These are phyloP conservation scores for Poliocrania exsul DNA, from an alignment of 2,797 vertebrate species.

Conservation along the genomic window DNA sequence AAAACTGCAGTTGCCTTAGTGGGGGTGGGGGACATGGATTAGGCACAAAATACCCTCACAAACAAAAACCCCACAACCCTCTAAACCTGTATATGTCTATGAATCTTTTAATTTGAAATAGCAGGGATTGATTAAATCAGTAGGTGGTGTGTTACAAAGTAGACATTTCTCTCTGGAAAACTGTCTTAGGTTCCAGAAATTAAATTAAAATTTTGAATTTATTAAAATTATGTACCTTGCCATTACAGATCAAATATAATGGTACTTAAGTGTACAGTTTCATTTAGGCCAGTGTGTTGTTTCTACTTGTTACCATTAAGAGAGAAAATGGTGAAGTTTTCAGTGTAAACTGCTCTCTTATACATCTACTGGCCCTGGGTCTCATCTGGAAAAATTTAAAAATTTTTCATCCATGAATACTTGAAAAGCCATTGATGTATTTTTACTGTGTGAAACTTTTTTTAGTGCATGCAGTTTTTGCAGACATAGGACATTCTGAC, in stretches of 20 bases:
- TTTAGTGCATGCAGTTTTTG: background rate
- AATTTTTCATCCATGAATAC: background rate
- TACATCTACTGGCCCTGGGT: background rate
- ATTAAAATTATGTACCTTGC: background rate
- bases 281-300: background rate
- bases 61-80: background rate
- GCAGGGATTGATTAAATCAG: background rate
- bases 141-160: background rate
- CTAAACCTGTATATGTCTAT: background rate
- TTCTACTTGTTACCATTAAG: background rate
- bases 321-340: background rate
- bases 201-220: background rate
- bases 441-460: background rate
- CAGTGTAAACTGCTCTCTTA: background rate
- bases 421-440: background rate
- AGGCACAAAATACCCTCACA: background rate
- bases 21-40: background rate
- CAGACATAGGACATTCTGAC: background rate
- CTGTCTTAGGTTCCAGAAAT: background rate
- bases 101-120: background rate
- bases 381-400: background rate
- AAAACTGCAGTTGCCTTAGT: background rate
- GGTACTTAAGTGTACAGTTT: background rate
- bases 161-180: background rate
- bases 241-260: background rate